Conservation (phyloP, 2,888 invertebrate genomes). For the Clivina fossor region DNA sequence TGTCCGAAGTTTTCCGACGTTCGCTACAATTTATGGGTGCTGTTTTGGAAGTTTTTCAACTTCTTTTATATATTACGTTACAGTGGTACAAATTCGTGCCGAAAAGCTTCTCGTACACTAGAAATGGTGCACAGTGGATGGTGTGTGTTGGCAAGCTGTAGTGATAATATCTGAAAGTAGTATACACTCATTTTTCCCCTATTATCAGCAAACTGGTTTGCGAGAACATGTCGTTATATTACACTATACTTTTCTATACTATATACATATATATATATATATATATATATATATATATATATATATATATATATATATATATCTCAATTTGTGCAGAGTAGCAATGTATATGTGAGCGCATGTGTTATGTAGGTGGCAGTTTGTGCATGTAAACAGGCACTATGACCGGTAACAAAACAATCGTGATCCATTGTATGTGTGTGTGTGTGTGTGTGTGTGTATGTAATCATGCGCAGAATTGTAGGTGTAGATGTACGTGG, state of each 20-base stretch:
- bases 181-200: too few species aligned
- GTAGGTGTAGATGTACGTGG: background rate
- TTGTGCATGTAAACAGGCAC: too few species aligned
- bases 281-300: background rate
- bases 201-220: too few species aligned
- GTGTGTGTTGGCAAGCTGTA: too few species aligned
- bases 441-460: conserved; percentile 3
- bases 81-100: conserved; percentile 32
- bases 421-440: background rate
- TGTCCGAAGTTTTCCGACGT: conserved; percentile 33
- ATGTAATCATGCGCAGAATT: background rate
- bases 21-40: conserved; percentile 31
- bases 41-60: conserved; percentile 34
- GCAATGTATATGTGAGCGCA: background rate
- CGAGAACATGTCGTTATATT: background rate
- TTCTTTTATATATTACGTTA: conserved; percentile 34
- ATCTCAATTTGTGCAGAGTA: background rate
- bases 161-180: too few species aligned
- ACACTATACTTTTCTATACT: background rate
- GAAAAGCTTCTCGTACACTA: too few species aligned
- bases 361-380: background rate
- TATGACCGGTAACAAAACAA: too few species aligned
- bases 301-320: background rate
- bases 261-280: background rate
- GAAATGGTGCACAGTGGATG: too few species aligned